Conservation (phyloP, 2,888 invertebrate genomes). For the Chelonus formosanus region DNA sequence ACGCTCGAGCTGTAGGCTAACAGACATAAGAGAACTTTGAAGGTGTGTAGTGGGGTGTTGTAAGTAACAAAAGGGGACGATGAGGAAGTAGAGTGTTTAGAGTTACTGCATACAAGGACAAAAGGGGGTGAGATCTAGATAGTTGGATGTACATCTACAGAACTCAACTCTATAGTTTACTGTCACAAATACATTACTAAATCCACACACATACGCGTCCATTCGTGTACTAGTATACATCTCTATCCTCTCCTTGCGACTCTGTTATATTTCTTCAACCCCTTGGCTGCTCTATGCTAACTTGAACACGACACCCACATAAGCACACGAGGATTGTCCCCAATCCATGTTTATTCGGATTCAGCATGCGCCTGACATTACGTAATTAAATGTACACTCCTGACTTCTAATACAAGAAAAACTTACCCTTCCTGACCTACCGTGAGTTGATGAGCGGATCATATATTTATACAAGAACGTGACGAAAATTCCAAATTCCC, state of each 20-base stretch:
- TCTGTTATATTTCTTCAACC: no score
- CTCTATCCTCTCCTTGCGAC: not conserved
- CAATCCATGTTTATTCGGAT: constrained; percentile 45
- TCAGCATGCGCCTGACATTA: constrained; percentile 48
- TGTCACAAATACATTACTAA: constrained; percentile 6
- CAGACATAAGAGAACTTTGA: constrained; percentile 32
- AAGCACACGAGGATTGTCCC: constrained; percentile 26
- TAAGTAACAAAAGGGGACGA: constrained; percentile 16
- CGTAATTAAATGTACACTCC: constrained; percentile 51
- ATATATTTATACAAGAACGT: constrained; percentile 17
- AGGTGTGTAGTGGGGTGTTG: constrained; percentile 29
- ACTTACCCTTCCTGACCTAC: constrained; percentile 16
- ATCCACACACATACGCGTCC: not conserved
- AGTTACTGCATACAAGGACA: constrained; percentile 8
- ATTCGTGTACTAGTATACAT: not conserved
- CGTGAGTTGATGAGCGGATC: not conserved
- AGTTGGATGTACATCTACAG: constrained; percentile 1
- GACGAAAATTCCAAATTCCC: not conserved
- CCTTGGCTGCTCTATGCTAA: not conserved
- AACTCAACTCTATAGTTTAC: not conserved
- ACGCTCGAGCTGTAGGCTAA: constrained; percentile 39
- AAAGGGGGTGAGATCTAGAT: not conserved
- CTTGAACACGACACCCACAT: constrained; percentile 19
- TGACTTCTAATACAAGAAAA: constrained; percentile 36
- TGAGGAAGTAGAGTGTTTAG: constrained; percentile 1